Percentiles rank a stretch among this genome's conserved stretches.
Evolutionary conservation across 1,140 invertebrate genomes (phyloP).

Genomic region (Laupala kohalensis): DNA sequence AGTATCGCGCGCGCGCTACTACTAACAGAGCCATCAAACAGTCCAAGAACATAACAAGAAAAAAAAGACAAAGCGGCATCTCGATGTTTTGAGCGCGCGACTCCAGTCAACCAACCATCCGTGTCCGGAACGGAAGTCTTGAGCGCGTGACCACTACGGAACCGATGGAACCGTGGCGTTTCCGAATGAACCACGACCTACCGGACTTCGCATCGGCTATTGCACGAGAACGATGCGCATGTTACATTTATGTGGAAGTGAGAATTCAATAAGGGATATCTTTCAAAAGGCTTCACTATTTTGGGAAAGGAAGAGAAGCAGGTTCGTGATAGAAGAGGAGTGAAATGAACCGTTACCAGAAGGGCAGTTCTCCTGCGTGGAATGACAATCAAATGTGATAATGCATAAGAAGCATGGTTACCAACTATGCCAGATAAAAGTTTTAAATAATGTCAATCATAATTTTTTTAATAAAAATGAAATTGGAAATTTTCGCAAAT

Average conservation of each 20-base stretch:
- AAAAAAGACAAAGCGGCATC: not conserved
- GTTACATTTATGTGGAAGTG: too few species aligned
- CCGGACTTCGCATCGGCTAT: not conserved
- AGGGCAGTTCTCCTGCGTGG: too few species aligned
- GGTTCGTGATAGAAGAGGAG: too few species aligned
- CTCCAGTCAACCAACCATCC: not conserved
- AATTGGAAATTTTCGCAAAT: too few species aligned
- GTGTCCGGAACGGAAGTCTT: not conserved
- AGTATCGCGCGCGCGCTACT: not conserved
- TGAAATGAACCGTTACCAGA: too few species aligned
- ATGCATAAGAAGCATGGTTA: too few species aligned
- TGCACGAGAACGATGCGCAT: not conserved
- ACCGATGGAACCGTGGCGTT: not conserved
- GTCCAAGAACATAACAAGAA: not conserved
- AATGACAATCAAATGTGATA: too few species aligned
- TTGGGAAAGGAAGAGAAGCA: not conserved
- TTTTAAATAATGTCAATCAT: too few species aligned
- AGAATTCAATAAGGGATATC: too few species aligned
- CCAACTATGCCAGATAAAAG: too few species aligned
- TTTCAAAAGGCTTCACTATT: not conserved
- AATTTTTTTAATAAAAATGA: too few species aligned
- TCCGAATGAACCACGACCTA: not conserved
- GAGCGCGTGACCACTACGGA: not conserved
- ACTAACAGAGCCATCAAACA: not conserved
- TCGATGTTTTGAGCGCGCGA: too few species aligned